Base-by-base conservation (phyloP, 2,888 invertebrate species). In the Marronus borbonicus region DNA sequence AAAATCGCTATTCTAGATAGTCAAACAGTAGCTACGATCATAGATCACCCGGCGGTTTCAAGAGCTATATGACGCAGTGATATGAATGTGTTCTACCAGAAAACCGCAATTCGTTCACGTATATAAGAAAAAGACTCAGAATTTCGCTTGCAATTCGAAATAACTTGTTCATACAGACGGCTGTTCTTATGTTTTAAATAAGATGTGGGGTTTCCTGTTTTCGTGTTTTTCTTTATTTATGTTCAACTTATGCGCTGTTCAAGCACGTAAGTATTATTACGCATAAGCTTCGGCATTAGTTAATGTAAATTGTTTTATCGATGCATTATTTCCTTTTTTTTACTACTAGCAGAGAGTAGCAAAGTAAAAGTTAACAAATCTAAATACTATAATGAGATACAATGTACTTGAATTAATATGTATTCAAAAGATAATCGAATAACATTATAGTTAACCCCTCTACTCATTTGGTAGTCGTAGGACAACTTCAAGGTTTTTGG, bases 61-160 rank as follows among this genome's bases (percentile, higher is more conserved):
- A 31, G 36, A 36, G 31, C 17, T 4, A 17, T 24, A 20, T 70
- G 70, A 70, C 72, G 72, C 60, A 36, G 39, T 7, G 17, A 1
- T 39, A 24, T 58, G 72, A 72, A 72, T 58, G 31, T 58, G 72
- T 72, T 72, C 58, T 72, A 24, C 39, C 17, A 72, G 58, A 60
- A 72, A 72, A 72, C 60, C 72, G 39, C 72, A 72, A 49, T 72
- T 72, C 44, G 20, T 58, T 2, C 60, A 58, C 44, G 58, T 72
- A 72, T 72, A 72, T 72, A 72, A 72, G 69, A 69, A 39, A 39
- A 55, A 52, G 55, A 8, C 20, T 58, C 44, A 14, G 36, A 20
- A n/a, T 58, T 72, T 58, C 8, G 3, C 5, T 58, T 20, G 24
- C 31, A 60, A 72, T 36, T 72, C 52, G 3, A 44, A 52, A 60